Conservation (phyloP, 1,140 invertebrate genomes). For the Zaprionus ornatus region DNA sequence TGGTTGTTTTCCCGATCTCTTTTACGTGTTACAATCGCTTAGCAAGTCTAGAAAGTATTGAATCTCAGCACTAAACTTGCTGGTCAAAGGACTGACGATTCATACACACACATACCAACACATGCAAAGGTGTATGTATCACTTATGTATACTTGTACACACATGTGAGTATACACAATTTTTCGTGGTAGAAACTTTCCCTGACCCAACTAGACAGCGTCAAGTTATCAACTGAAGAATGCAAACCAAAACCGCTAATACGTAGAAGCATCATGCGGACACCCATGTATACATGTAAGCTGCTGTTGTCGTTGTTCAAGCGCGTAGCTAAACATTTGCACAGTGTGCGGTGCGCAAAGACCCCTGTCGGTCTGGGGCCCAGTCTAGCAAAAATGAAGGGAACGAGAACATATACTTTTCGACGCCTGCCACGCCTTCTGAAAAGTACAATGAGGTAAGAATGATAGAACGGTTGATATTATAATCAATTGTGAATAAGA, state of each 20-base stretch:
- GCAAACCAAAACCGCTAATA: constrained; percentile 46
- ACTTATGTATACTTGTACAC: constrained; percentile 10
- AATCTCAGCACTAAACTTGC: constrained; percentile 54
- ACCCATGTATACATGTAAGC: not conserved
- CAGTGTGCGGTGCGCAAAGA: no score
- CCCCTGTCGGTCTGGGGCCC: no score
- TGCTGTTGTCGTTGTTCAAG: not conserved
- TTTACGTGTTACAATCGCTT: constrained; percentile 74
- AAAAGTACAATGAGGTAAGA: no score
- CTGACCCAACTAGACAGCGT: constrained; percentile 35
- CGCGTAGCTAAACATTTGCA: no score
- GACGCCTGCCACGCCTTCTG: no score
- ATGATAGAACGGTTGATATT: no score
- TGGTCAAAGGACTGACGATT: constrained; percentile 71
- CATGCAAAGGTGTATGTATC: not conserved
- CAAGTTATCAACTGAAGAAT: constrained; percentile 31
- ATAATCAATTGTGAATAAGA: no score
- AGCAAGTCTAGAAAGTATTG: constrained; percentile 77
- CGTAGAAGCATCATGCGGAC: constrained; percentile 47
- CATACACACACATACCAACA: not conserved
- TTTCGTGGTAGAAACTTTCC: constrained; percentile 68
- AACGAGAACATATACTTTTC: no score
- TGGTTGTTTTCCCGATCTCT: constrained; percentile 36
- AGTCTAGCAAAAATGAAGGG: no score
- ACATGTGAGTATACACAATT: constrained; percentile 18